A percentile compares a stretch with the other conserved stretches of the same genome.
Evolutionary conservation across 2,888 invertebrate genomes (phyloP).

Genomic region (Zaprionus lineosus): DNA sequence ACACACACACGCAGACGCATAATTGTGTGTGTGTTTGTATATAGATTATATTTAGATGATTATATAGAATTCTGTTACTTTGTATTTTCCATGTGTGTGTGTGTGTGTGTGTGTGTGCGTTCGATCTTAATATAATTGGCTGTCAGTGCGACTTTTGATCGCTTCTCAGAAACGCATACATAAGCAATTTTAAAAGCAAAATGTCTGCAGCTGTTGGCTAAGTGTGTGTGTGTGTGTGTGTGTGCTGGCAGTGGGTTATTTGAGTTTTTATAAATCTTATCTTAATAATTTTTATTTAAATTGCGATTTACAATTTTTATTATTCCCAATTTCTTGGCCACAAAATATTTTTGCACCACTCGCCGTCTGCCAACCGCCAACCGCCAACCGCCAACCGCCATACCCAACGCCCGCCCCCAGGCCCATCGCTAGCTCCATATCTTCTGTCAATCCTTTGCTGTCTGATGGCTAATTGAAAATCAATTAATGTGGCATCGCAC

Average conservation of each 20-base stretch:
- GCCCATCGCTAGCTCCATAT: too few relatives aligned
- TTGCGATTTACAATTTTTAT: constrained; percentile 44
- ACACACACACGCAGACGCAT: constrained; percentile 10
- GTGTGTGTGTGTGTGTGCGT: constrained; percentile 31
- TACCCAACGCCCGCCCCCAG: background rate
- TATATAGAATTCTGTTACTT: constrained; percentile 29
- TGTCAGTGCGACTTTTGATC: constrained; percentile 68
- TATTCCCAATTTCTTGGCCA: constrained; percentile 56
- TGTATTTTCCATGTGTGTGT: constrained; percentile 5
- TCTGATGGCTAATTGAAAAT: constrained; percentile 72
- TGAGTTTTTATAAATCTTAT: constrained; percentile 46
- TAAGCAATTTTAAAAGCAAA: constrained; percentile 44
- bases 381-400: too few relatives aligned
- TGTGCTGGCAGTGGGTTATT: constrained; percentile 9
- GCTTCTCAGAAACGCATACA: constrained; percentile 31
- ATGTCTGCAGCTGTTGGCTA: constrained; percentile 64
- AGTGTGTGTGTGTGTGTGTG: constrained; percentile 2
- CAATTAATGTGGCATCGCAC: constrained; percentile 67
- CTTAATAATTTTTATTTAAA: constrained; percentile 34
- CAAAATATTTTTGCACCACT: too few relatives aligned
- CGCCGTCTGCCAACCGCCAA: too few relatives aligned
- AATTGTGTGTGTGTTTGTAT: constrained; percentile 14
- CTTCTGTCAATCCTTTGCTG: constrained; percentile 3
- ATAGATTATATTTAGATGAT: constrained; percentile 24
- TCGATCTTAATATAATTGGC: constrained; percentile 73